Conservation (phyloP, 2,888 invertebrate species). For the Sesia apiformis region DNA sequence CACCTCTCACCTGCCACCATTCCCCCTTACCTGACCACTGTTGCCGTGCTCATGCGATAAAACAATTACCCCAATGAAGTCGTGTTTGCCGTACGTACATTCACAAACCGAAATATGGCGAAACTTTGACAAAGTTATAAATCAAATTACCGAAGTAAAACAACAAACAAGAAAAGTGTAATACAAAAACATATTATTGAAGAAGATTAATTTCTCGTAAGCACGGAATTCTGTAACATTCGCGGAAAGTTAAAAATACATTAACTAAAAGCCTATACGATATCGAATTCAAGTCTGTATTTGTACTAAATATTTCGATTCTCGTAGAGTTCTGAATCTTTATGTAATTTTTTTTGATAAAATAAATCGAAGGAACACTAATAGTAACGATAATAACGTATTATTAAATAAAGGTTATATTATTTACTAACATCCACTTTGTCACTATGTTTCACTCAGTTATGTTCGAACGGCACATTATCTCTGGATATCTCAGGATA, state of each 20-base stretch:
- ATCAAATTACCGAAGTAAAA: conserved; percentile 9
- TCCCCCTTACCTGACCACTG: conserved; percentile 33
- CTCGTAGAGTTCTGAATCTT: too few relatives aligned
- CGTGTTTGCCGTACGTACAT: conserved; percentile 41
- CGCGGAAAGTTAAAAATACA: background rate
- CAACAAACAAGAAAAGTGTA: conserved; percentile 4
- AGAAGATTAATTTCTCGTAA: background rate
- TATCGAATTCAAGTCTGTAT: too few relatives aligned
- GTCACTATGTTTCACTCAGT: too few relatives aligned
- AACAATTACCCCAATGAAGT: conserved; percentile 67
- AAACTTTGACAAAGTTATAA: conserved; percentile 8
- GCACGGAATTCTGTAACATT: background rate
- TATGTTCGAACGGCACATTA: too few relatives aligned
- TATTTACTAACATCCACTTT: too few relatives aligned
- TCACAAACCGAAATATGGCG: conserved; percentile 29
- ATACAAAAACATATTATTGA: background rate
- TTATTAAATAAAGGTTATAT: too few relatives aligned
- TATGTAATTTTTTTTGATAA: too few relatives aligned
- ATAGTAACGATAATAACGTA: too few relatives aligned
- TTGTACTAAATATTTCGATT: too few relatives aligned
- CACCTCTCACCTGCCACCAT: conserved; percentile 8
- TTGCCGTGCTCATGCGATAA: conserved; percentile 66
- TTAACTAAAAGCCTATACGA: too few relatives aligned
- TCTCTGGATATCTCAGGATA: too few relatives aligned
- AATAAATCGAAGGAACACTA: too few relatives aligned